These are phyloP conservation scores for Steinernema khuongi DNA, from an alignment of 1,140 invertebrate species.

Conservation along the genomic window DNA sequence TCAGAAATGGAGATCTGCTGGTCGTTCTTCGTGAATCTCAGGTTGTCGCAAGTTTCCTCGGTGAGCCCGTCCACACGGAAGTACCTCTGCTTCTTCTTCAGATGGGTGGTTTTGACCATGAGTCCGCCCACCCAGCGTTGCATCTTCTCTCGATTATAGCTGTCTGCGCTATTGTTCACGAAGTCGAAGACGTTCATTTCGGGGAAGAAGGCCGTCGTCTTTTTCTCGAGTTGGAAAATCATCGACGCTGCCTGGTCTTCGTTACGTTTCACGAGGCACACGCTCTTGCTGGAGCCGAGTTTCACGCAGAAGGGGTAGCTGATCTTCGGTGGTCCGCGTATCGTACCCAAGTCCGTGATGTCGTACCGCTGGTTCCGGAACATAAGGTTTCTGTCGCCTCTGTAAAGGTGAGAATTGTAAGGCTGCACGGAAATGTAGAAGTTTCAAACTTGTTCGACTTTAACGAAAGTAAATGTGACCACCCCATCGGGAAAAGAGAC, in stretches of 20 bases:
- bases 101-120: slow-evolving; percentile 20
- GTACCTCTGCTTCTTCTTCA: slow-evolving; percentile 16
- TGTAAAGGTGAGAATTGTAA: background rate
- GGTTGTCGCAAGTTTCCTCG: slow-evolving; percentile 8
- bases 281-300: slow-evolving; percentile 21
- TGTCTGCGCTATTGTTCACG: background rate
- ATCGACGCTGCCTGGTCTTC: background rate
- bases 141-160: background rate
- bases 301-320: slow-evolving; percentile 16
- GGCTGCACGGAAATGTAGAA: background rate
- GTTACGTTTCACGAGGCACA: slow-evolving; percentile 12
- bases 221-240: slow-evolving; percentile 26
- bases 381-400: slow-evolving; percentile 16
- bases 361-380: slow-evolving; percentile 26
- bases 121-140: background rate
- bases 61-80: background rate
- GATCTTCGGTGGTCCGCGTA: slow-evolving; percentile 14
- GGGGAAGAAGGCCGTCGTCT: slow-evolving; percentile 29
- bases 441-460: too few species aligned
- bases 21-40: slow-evolving; percentile 12
- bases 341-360: background rate
- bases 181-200: slow-evolving; percentile 2
- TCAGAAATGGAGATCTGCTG: background rate
- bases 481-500: background rate
- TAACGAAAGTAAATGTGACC: slow-evolving; percentile 18